These are phyloP conservation scores for Phorcus lineatus DNA, from an alignment of 2,888 invertebrate species.

Conservation along the genomic window DNA sequence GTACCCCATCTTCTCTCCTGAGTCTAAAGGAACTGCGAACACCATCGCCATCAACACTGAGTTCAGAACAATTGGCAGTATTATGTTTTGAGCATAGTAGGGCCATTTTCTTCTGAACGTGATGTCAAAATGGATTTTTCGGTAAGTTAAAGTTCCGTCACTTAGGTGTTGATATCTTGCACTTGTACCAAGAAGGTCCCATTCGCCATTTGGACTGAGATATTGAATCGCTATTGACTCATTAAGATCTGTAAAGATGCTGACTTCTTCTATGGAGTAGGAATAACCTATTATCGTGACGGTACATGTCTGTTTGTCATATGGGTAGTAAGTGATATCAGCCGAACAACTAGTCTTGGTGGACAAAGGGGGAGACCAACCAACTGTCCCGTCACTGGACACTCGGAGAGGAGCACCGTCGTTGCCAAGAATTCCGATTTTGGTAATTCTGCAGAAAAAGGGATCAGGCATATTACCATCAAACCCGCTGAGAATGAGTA, in stretches of 20 bases:
- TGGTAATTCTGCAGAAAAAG: neutral
- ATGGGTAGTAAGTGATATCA: constrained; percentile 10
- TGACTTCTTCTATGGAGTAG: neutral
- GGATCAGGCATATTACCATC: neutral
- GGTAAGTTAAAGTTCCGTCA: neutral
- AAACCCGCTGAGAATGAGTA: neutral
- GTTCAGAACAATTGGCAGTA: neutral
- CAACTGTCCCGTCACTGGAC: neutral
- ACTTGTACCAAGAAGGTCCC: neutral
- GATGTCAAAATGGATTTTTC: neutral
- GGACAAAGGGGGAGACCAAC: neutral
- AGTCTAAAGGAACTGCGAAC: neutral
- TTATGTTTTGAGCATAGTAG: neutral
- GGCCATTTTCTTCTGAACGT: neutral
- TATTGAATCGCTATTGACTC: neutral
- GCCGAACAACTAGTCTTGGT: neutral
- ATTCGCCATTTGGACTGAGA: neutral
- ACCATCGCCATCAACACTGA: constrained; percentile 8
- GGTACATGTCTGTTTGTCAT: constrained; percentile 4
- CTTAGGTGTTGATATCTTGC: neutral
- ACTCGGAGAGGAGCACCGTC: neutral
- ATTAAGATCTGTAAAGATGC: neutral
- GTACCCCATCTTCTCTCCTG: constrained; percentile 18
- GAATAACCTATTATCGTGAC: neutral
- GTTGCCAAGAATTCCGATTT: neutral